Base-by-base conservation (phyloP, 2,888 invertebrate species). In the Orchesella flavescens region DNA sequence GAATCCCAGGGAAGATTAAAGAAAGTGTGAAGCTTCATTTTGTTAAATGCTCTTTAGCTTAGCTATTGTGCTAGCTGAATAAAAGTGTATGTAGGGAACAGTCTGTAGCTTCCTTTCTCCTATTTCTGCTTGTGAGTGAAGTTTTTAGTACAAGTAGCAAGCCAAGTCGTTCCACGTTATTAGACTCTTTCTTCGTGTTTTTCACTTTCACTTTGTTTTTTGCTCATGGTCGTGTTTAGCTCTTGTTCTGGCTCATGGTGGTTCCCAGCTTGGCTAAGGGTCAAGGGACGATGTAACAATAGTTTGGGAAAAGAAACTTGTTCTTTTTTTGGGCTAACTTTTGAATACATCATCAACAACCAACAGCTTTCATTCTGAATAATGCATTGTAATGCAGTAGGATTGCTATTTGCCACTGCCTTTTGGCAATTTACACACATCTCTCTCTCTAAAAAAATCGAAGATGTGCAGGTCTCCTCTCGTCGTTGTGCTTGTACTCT, bases 231-330 rank as follows among this genome's bases (percentile, higher is more conserved):
- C 21, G 21, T 13, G 21, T 74, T 61, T 23, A n/a, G n/a, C 12
- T 15, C 49, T 49, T 1, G 49, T n/a, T n/a, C n/a, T 72, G 34
- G n/a, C 43, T 13, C 17, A 19, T 21, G 44, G 12, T 61, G 59
- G 15, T 73, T 43, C 61, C 19, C 17, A 34, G 7, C 63, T 63
- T 74, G 63, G 46, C 59, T 17, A 74, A 63, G 17, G 63, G 61
- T 74, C 63, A 44, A 74, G 44, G 63, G 74, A 21, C 46, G 59
- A 43, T 46, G 59, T 74, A 63, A 24, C 23, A 12, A 17, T 34
- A n/a, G 23, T 15, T n/a, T 63, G 21, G 10, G 49, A 55, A 24
- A 17, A 10, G 34, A 53, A 53, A 55, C n/a, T 23, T 10, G 7
- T 53, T 53, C 55, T 71, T 24, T 23, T 53, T 53, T 34, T 19